Evolutionary conservation across 2,797 vertebrate genomes (phyloP).

Genomic region (Anguilla megastoma): DNA sequence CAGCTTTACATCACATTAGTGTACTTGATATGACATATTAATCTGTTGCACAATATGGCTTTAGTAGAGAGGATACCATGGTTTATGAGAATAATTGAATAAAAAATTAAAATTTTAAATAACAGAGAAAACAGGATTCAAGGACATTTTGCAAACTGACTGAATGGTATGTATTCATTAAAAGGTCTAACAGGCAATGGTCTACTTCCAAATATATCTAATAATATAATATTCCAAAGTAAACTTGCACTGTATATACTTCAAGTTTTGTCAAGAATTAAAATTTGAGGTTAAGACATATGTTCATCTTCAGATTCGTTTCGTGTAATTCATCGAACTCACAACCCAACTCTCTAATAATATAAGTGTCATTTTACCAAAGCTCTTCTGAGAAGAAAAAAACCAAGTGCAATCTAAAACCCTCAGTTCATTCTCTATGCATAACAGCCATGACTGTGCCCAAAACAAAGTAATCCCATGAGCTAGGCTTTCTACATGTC

Average conservation of each 20-base stretch:
- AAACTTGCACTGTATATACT: background rate
- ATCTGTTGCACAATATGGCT: background rate
- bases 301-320: background rate
- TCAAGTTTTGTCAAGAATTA: background rate
- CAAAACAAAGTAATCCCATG: background rate
- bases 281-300: background rate
- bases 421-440: background rate
- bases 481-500: background rate
- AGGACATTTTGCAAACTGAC: background rate
- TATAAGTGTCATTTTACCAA: background rate
- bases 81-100: background rate
- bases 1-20: background rate
- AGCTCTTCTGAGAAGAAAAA: background rate
- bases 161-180: background rate
- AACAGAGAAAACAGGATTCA: background rate
- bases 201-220: background rate
- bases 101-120: constrained; percentile 11
- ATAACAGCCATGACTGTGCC: background rate
- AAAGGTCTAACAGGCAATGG: background rate
- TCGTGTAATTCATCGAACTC: background rate
- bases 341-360: background rate
- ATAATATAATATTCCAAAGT: background rate
- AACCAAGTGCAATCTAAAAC: background rate
- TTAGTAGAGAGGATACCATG: background rate
- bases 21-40: background rate